Conservation (phyloP, 2,888 invertebrate genomes). For the Dicycla oo region DNA sequence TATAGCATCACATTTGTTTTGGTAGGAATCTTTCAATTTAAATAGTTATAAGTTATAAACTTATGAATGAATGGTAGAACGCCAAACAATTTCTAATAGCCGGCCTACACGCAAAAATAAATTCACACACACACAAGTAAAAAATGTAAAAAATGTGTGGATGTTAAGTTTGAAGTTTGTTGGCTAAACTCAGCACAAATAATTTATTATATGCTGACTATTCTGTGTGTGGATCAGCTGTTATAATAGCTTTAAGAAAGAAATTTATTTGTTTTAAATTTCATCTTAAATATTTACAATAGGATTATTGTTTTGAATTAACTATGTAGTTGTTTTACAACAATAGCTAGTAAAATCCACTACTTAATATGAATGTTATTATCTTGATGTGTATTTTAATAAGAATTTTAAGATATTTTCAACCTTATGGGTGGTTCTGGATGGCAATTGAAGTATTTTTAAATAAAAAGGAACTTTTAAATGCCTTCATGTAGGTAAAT, state of each 20-base stretch:
- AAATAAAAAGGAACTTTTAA: neutral
- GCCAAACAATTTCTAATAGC: neutral
- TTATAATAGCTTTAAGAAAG: neutral
- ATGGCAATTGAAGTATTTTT: neutral
- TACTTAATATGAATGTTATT: neutral
- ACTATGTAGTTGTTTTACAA: constrained; percentile 13
- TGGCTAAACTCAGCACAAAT: neutral
- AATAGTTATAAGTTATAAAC: too few species aligned
- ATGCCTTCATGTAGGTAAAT: neutral
- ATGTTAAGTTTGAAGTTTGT: neutral
- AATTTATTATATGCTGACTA: neutral
- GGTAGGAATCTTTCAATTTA: neutral
- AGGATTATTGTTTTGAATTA: constrained; percentile 10
- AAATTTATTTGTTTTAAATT: constrained; percentile 15
- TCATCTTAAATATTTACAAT: constrained; percentile 30
- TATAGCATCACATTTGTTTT: neutral
- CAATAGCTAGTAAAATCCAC: constrained; percentile 5
- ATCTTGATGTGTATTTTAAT: neutral
- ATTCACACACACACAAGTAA: neutral
- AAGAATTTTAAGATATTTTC: neutral
- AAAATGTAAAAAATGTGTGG: too few species aligned
- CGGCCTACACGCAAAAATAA: too few species aligned
- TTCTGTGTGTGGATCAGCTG: neutral
- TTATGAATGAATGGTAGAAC: neutral
- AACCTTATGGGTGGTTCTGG: constrained; percentile 1